These are phyloP conservation scores for Pachypsylla venusta DNA, from an alignment of 1,140 invertebrate genomes.

Conservation along the genomic window DNA sequence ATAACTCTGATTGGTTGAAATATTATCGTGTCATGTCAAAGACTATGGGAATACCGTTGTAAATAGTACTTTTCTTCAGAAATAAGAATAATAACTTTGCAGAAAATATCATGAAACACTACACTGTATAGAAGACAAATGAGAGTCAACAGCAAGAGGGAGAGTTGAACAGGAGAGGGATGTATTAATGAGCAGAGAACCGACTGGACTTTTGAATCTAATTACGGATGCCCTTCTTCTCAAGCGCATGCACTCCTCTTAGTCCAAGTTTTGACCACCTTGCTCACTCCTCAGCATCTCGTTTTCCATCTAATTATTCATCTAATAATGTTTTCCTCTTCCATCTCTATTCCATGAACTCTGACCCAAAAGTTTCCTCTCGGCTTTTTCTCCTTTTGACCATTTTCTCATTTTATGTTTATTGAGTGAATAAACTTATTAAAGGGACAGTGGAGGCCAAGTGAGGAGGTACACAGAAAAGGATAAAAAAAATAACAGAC, in stretches of 20 bases:
- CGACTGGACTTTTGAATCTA: slow-evolving; percentile 9
- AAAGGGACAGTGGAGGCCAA: neutral
- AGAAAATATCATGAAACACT: too few species aligned
- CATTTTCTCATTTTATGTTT: slow-evolving; percentile 7
- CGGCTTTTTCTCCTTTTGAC: slow-evolving; percentile 7
- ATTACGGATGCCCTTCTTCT: neutral
- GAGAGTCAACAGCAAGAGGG: too few species aligned
- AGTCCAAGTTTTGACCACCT: neutral
- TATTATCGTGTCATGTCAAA: too few species aligned
- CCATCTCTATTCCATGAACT: neutral
- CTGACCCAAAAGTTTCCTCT: slow-evolving; percentile 5
- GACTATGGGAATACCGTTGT: too few species aligned
- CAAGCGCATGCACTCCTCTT: neutral
- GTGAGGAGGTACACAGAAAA: neutral
- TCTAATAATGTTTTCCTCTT: neutral
- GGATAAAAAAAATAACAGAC: neutral
- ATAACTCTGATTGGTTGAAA: too few species aligned
- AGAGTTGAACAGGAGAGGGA: too few species aligned
- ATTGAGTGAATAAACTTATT: slow-evolving; percentile 10
- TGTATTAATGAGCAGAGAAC: slow-evolving; percentile 9
- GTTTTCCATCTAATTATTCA: slow-evolving; percentile 1
- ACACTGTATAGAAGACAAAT: too few species aligned
- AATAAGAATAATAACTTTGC: too few species aligned
- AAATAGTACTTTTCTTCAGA: too few species aligned
- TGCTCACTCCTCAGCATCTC: neutral